These are phyloP conservation scores for Pseudorasbora parva DNA, from an alignment of 2,113 vertebrate species.

Conservation along the genomic window DNA sequence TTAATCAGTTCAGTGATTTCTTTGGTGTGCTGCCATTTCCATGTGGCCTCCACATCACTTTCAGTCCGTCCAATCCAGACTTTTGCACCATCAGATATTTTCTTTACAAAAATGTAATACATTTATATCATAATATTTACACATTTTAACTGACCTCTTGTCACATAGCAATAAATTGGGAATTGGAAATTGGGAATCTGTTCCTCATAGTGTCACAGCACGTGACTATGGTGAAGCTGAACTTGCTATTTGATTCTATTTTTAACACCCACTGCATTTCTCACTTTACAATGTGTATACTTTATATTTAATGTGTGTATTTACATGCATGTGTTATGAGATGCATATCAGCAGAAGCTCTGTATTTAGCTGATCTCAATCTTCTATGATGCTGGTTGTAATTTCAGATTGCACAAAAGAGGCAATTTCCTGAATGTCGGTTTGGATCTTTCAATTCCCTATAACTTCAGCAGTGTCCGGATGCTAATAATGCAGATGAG, in stretches of 20 bases:
- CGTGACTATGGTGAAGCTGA: neutral
- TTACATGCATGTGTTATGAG: no score
- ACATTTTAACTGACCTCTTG: no score
- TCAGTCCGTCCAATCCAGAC: neutral
- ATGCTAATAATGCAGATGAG: neutral
- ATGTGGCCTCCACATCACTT: neutral
- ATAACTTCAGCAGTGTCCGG: neutral
- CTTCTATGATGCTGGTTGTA: neutral
- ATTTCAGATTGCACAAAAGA: neutral
- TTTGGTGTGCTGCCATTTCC: neutral
- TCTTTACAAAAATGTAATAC: no score
- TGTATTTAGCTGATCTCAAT: neutral
- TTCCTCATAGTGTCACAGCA: no score
- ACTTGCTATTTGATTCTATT: neutral
- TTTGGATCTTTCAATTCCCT: neutral
- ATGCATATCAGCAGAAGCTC: neutral
- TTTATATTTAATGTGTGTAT: no score
- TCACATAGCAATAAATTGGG: no score
- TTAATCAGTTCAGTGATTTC: slow-evolving; percentile 15
- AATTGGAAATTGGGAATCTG: no score
- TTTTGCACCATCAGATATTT: no score
- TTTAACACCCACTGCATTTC: neutral
- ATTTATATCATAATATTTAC: no score
- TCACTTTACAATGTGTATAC: neutral
- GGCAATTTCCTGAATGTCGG: neutral